Evolutionary conservation across 2,888 invertebrate species (phyloP), one percentile per base, ranked within the genome.

Genomic region (Amiota minor): DNA sequence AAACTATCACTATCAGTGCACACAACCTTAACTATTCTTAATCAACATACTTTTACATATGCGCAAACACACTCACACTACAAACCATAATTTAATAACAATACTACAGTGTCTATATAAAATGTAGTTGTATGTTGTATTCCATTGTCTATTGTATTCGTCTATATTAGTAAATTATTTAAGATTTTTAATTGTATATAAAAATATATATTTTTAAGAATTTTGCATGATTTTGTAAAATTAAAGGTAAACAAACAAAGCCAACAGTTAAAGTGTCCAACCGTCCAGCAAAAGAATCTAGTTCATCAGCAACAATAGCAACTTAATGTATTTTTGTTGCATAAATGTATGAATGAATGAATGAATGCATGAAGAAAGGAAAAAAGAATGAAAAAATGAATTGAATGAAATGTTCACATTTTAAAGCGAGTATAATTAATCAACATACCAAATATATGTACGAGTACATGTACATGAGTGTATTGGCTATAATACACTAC

Each of bases 251-350:
- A 61, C 4, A 20, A 35, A 61, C 16, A 64, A 46, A 16, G 64
- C 67, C 49, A 50, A 23, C 50, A 67, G 50, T 80, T 75, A 77
- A 85, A 83, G 82, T 84, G 75, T 79, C 82, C 72, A 84, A 81
- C 83, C 83, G 83, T 83, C 83, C 83, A 79, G 80, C 77, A 75
- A 75, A 67, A 20, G 20, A 20, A 11, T 20, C 18, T 14, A 47
- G 20, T 20, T 18, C 67, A 67, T 6, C 67, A 67, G 50, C 50
- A 16, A 9, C 16, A n/a, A 11, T 1, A 35, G 2, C 59, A 59
- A 59, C 11, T n/a, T n/a, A 50, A 50, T 50, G 53, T 50, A 8
- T 6, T 6, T 4, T 35, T 50, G 53, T 50, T 59, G 23, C 59
- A 59, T 8, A 59, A 59, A 59, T 20, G 59, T 20, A 35, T 35